These are phyloP conservation scores for Andrena trimmerana DNA, from an alignment of 2,888 invertebrate species.

Conservation along the genomic window DNA sequence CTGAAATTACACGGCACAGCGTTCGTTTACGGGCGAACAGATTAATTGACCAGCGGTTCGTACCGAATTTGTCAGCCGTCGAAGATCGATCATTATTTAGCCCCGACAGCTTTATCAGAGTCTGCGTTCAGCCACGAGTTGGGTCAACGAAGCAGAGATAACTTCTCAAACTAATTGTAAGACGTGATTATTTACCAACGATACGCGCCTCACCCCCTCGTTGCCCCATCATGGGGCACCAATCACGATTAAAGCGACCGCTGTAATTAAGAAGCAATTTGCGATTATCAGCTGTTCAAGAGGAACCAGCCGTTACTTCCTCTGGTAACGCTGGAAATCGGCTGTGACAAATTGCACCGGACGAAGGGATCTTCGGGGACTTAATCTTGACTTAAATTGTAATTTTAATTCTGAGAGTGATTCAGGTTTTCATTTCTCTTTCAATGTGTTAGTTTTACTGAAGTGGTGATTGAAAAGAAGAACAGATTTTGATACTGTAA, in stretches of 20 bases:
- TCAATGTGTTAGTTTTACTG: too few species aligned
- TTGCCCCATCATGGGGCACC: conserved; percentile 45
- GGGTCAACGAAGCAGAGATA: conserved; percentile 6
- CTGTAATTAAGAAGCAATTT: conserved; percentile 74
- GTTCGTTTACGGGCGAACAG: neutral
- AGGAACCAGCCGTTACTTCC: conserved; percentile 35
- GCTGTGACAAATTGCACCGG: neutral
- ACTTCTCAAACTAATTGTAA: conserved; percentile 46
- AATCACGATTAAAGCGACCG: conserved; percentile 65
- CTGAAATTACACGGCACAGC: conserved; percentile 26
- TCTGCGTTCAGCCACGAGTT: conserved; percentile 8
- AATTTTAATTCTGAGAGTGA: too few species aligned
- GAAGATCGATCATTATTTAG: conserved; percentile 45
- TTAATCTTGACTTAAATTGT: too few species aligned
- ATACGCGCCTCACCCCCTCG: conserved; percentile 1
- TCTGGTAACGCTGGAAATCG: conserved; percentile 5
- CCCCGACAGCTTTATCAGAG: conserved; percentile 29
- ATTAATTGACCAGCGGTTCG: conserved; percentile 32
- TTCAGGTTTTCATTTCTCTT: too few species aligned
- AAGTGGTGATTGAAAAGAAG: too few species aligned
- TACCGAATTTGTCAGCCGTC: conserved; percentile 30
- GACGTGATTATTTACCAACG: conserved; percentile 64
- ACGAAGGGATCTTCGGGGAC: neutral
- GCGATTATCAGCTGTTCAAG: conserved; percentile 69
- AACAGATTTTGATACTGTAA: too few species aligned